Conservation (phyloP, 2,113 vertebrate genomes). For the Neotragus moschatus region DNA sequence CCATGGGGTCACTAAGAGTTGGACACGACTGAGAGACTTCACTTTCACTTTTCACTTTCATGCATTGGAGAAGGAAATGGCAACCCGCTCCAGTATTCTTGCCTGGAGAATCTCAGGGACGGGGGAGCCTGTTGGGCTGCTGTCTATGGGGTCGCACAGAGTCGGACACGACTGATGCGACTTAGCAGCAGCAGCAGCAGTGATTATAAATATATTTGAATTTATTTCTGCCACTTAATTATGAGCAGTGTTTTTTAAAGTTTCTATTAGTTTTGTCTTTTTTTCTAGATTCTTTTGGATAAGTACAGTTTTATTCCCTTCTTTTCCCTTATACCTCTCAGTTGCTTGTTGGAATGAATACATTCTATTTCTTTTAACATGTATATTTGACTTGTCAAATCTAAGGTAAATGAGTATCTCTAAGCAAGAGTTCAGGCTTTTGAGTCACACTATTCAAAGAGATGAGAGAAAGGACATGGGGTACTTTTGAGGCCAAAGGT, state of each 20-base stretch:
- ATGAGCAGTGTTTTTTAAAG: not conserved
- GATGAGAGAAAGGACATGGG: not conserved
- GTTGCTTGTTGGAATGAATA: not conserved
- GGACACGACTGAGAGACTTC: not conserved
- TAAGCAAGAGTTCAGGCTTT: not conserved
- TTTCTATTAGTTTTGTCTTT: not conserved
- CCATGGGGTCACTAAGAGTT: not conserved
- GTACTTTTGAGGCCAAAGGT: not conserved
- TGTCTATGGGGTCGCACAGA: too few species aligned
- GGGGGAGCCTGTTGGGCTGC: too few species aligned
- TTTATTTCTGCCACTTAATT: slow-evolving; percentile 27
- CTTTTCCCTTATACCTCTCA: not conserved
- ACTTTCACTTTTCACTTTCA: too few species aligned
- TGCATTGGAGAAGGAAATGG: too few species aligned
- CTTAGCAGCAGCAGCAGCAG: too few species aligned
- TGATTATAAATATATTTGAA: slow-evolving; percentile 15
- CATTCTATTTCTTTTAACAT: not conserved
- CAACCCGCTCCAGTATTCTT: too few species aligned
- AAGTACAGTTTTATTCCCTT: not conserved
- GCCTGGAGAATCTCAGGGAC: too few species aligned
- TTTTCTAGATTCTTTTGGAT: not conserved
- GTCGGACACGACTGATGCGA: too few species aligned
- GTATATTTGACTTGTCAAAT: not conserved
- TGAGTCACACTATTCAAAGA: not conserved
- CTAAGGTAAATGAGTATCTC: not conserved